Conservation (phyloP, 2,888 invertebrate genomes). For the Drosophila acutilabella region DNA sequence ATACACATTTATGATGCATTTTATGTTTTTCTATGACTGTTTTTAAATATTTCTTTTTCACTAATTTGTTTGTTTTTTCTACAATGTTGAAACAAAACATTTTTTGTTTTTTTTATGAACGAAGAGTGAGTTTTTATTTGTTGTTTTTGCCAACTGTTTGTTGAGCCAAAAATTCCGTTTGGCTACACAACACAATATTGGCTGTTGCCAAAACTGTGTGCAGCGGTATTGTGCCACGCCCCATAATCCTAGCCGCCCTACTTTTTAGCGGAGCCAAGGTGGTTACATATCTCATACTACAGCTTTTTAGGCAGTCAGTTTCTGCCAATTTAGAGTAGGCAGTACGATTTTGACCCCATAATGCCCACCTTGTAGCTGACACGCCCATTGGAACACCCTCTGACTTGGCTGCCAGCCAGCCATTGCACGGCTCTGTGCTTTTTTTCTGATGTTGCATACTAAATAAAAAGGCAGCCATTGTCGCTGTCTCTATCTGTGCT, state of each 20-base stretch:
- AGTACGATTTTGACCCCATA: constrained; percentile 38
- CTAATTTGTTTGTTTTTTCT: constrained; percentile 44
- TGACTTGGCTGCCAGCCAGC: constrained; percentile 56
- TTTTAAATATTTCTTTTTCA: constrained; percentile 23
- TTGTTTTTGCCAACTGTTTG: constrained; percentile 49
- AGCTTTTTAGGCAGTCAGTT: constrained; percentile 25
- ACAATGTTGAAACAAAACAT: too few species aligned
- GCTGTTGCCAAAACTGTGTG: constrained; percentile 49
- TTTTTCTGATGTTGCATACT: constrained; percentile 39
- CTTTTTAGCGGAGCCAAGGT: constrained; percentile 51
- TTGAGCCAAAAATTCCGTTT: constrained; percentile 70
- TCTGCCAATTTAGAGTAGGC: constrained; percentile 74
- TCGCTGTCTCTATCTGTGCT: neutral
- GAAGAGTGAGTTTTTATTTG: constrained; percentile 28
- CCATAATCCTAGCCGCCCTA: neutral
- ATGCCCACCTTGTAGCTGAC: constrained; percentile 8
- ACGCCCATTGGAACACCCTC: neutral
- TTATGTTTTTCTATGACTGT: constrained; percentile 3
- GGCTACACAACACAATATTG: constrained; percentile 37
- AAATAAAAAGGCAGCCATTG: constrained; percentile 38
- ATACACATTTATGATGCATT: constrained; percentile 16
- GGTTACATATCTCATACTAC: constrained; percentile 34
- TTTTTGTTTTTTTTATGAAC: neutral
- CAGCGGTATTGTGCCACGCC: constrained; percentile 33
- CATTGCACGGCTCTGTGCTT: constrained; percentile 45